These are phyloP conservation scores for Dastarcus helophoroides DNA, from an alignment of 2,888 invertebrate genomes.

Conservation along the genomic window DNA sequence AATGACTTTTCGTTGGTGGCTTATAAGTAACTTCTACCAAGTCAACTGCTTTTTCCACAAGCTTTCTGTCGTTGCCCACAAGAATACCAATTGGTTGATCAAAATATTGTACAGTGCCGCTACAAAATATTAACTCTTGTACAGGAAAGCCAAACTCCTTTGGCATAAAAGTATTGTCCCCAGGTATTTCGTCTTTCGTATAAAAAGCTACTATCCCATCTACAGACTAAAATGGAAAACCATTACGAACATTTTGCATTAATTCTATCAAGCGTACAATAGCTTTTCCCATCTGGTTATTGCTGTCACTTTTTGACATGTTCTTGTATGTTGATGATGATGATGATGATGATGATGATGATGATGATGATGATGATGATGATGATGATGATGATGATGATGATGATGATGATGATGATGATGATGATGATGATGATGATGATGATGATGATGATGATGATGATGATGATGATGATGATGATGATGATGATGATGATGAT, in stretches of 20 bases:
- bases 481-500: constrained; percentile 1
- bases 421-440: background rate
- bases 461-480: constrained; percentile 1
- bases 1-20: constrained; percentile 32
- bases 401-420: background rate
- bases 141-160: constrained; percentile 13
- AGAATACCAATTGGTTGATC: constrained; percentile 65
- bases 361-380: background rate
- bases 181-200: constrained; percentile 60
- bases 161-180: constrained; percentile 46
- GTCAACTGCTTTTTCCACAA: constrained; percentile 47
- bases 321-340: no score
- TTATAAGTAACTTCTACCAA: constrained; percentile 45
- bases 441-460: background rate
- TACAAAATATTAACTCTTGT: constrained; percentile 38
- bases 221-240: no score
- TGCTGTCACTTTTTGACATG: no score
- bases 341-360: background rate
- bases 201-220: no score
- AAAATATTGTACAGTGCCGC: constrained; percentile 44
- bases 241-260: no score
- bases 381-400: background rate
- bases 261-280: no score
- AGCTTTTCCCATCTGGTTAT: no score
- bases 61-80: constrained; percentile 47